Percentiles rank a stretch among this genome's conserved stretches.
Conservation (phyloP, 2,113 vertebrate genomes). For the Saimiri boliviensis region DNA sequence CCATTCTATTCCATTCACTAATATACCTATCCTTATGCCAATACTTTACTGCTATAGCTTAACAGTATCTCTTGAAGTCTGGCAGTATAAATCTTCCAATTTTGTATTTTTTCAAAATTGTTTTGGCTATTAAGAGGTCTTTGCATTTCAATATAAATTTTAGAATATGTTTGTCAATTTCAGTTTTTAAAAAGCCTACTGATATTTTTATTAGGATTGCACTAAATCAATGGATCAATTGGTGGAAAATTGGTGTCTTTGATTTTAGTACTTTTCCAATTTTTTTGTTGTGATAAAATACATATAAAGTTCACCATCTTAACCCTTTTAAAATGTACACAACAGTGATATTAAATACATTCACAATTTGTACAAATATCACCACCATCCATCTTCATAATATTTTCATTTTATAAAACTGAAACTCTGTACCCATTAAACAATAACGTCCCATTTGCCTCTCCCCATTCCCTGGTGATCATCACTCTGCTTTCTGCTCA, state of each 20-base stretch:
- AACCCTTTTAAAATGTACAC: neutral
- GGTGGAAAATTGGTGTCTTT: neutral
- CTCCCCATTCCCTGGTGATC: neutral
- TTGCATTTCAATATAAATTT: neutral
- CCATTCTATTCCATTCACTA: neutral
- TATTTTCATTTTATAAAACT: neutral
- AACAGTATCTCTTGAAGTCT: neutral
- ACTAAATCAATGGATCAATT: neutral
- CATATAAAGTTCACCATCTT: neutral
- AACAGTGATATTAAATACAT: neutral
- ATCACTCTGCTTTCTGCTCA: neutral
- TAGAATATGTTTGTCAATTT: neutral
- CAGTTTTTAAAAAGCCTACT: neutral
- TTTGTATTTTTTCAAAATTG: neutral
- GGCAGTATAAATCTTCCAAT: neutral
- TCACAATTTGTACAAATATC: neutral
- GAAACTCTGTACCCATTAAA: neutral
- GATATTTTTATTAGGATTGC: neutral
- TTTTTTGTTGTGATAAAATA: neutral
- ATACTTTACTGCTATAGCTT: neutral
- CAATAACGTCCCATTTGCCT: too few relatives aligned
- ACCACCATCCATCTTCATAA: neutral
- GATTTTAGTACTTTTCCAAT: neutral
- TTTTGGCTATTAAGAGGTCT: neutral
- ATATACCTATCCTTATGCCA: neutral